A percentile compares a stretch with the other conserved stretches of the same genome.
Evolutionary conservation across 2,113 vertebrate genomes (phyloP).

Genomic region (Seriola aureovittata): DNA sequence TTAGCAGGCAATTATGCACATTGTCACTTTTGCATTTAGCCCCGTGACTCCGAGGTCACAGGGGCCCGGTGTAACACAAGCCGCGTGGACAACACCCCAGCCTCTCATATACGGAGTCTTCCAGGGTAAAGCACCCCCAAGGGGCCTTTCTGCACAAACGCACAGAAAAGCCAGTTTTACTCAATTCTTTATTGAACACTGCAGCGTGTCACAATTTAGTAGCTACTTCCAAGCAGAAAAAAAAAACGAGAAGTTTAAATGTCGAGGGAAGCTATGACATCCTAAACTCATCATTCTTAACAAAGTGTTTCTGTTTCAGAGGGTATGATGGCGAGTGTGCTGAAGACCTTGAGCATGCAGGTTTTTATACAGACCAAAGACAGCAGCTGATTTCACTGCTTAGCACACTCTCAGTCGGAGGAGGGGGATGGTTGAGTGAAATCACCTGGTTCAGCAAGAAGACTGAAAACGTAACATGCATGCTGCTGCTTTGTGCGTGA

Average conservation of each 20-base stretch:
- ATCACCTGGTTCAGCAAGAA: slow-evolving; percentile 32
- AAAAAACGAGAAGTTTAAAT: background rate
- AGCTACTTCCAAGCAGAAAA: slow-evolving; percentile 9
- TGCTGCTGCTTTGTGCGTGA: background rate
- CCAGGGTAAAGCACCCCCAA: slow-evolving; percentile 90
- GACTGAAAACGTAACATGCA: slow-evolving; percentile 2
- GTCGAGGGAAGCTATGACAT: slow-evolving; percentile 3
- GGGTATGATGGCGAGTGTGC: background rate
- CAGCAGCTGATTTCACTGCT: slow-evolving; percentile 22
- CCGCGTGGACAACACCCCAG: slow-evolving; percentile 89
- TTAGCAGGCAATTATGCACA: slow-evolving; percentile 95
- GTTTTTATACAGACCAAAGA: slow-evolving; percentile 17
- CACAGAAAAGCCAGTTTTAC: slow-evolving; percentile 88
- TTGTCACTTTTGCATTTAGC: slow-evolving; percentile 97
- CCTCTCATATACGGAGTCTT: slow-evolving; percentile 92
- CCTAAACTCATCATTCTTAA: background rate
- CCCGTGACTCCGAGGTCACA: slow-evolving; percentile 89
- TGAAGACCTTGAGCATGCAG: background rate
- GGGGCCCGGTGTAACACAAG: slow-evolving; percentile 91
- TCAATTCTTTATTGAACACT: slow-evolving; percentile 88
- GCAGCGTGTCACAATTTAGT: slow-evolving; percentile 72
- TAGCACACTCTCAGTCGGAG: background rate
- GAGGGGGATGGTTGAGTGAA: slow-evolving; percentile 8
- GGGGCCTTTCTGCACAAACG: slow-evolving; percentile 87
- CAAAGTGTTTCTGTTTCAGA: background rate